phyloP scores from a whole-genome alignment of 2,113 vertebrate species.

The Fulica atra region DNA sequence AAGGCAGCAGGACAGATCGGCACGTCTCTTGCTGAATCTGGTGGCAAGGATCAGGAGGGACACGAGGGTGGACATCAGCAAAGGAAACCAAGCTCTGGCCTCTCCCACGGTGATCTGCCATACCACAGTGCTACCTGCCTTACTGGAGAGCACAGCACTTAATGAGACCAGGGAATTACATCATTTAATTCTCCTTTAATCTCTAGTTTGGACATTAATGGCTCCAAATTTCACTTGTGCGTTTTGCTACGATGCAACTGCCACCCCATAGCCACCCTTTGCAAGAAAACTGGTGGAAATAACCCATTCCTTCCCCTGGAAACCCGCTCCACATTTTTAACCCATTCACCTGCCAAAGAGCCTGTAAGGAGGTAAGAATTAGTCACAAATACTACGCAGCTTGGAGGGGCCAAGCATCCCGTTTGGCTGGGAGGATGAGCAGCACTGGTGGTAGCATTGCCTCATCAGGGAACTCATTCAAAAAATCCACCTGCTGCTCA shows the following conservation, averaged over 20 bases:
- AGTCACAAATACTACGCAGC: background rate
- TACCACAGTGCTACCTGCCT: background rate
- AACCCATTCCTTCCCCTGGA: background rate
- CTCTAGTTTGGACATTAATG: background rate
- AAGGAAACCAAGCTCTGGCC: background rate
- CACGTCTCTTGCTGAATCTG: background rate
- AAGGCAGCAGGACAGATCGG: fast-evolving
- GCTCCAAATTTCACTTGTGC: background rate
- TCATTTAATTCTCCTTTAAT: background rate
- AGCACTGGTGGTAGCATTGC: background rate
- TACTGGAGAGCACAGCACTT: background rate
- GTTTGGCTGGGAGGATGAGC: background rate
- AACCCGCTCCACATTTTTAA: background rate
- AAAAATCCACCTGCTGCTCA: constrained; percentile 32
- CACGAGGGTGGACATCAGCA: fast-evolving
- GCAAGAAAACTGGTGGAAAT: background rate
- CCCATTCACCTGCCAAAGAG: background rate
- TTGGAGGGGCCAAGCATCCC: background rate
- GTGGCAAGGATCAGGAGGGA: background rate
- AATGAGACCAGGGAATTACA: fast-evolving
- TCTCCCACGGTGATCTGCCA: background rate
- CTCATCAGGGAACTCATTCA: constrained; percentile 23
- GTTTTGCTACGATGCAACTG: background rate
- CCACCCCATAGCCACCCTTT: background rate
- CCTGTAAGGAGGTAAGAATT: background rate